Conservation (phyloP, 2,797 vertebrate genomes). For the Scolopax bukidnonensis region DNA sequence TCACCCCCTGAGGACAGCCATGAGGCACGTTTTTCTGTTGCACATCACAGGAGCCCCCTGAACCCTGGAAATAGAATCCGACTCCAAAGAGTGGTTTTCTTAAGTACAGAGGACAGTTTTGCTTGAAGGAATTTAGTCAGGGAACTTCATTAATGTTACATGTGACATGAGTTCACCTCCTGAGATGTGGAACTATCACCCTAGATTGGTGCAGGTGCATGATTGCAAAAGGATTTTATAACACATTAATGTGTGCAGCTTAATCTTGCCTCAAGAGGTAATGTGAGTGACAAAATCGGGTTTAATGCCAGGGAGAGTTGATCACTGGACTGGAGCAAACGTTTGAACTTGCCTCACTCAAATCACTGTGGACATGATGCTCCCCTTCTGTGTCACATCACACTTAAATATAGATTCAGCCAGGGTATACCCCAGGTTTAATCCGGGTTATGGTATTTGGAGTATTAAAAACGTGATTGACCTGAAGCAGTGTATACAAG, state of each 20-base stretch:
- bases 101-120: background rate
- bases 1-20: background rate
- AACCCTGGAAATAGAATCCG: background rate
- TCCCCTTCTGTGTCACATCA: background rate
- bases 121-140: background rate
- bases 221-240: background rate
- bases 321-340: background rate
- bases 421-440: background rate
- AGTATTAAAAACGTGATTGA: background rate
- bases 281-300: background rate
- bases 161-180: background rate
- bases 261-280: background rate
- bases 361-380: background rate
- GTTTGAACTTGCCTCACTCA: background rate
- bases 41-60: background rate
- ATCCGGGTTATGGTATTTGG: background rate
- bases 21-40: background rate
- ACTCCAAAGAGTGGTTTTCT: background rate
- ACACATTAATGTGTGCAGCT: background rate
- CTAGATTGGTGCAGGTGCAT: background rate
- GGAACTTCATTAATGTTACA: background rate
- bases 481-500: background rate
- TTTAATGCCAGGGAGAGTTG: background rate
- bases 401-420: background rate
- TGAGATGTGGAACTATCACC: background rate